Base-by-base conservation (phyloP, 2,888 invertebrate genomes). In the Dryomyza anilis region DNA sequence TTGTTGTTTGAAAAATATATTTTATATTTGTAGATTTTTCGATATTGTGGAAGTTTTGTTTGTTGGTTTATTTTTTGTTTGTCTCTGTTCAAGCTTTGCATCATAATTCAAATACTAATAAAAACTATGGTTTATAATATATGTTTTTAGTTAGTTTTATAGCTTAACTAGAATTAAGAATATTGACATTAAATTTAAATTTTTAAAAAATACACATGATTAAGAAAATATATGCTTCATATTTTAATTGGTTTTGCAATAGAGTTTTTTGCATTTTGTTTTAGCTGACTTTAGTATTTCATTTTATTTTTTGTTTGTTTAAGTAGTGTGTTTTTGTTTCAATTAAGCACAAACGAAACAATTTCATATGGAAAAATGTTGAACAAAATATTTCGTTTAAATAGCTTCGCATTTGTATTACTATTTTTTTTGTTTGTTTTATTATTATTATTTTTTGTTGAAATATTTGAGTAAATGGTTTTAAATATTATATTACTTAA, bases 151-250 rank as follows among this genome's bases (percentile, higher is more conserved):
- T 23, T 48, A 7, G 19, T 25, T 50, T 50, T 7, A 12, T 7
- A 25, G n/a, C 56, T 56, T 39, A 56, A 56, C 56, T 36, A 56
- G 21, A 50, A 50, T 50, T 50, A 55, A 36, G 21, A 23, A 55
- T 55, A 19, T 21, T 30, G 19, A 19, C n/a, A 55, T 33, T 23
- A 23, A 57, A 57, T 43, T 33, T 29, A 55, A 55, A 55, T 19
- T 36, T 52, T 25, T 45, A 52, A 57, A 63, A 57, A 63, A 50
- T 63, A 63, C 57, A 52, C 39, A 58, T 56, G 43, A 43, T 39
- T 57, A 48, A 57, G 57, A 63, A 63, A 57, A 64, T 58, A 58
- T 64, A 50, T 60, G 33, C 36, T 50, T 16, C 36, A 60, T 50
- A 27, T 36, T 60, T 45, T 59, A 45, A 14, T 39, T 39, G 39